These are phyloP conservation scores for Patella vulgata DNA, from an alignment of 1,140 invertebrate genomes.

Conservation along the genomic window DNA sequence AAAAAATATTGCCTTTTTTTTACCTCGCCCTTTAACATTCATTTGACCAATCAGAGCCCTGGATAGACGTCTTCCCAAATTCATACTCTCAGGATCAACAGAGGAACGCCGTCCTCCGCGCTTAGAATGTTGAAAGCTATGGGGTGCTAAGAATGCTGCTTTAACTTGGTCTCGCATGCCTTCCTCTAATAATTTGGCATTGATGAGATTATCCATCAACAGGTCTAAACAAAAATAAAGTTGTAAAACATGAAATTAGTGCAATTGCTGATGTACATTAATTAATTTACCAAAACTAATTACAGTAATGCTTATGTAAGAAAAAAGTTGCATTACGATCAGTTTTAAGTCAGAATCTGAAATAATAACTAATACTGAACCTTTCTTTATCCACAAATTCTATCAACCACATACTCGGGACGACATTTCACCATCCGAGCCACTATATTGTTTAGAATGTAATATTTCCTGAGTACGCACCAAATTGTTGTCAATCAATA, in stretches of 20 bases:
- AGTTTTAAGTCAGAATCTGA: too few species aligned
- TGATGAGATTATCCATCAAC: conserved; percentile 51
- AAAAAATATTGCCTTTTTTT: too few species aligned
- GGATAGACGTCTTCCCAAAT: conserved; percentile 32
- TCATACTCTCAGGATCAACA: conserved; percentile 28
- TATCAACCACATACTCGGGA: too few species aligned
- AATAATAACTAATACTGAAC: too few species aligned
- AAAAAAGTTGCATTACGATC: too few species aligned
- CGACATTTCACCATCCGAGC: too few species aligned
- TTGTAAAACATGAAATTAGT: conserved; percentile 5
- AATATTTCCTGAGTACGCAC: too few species aligned
- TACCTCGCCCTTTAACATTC: too few species aligned
- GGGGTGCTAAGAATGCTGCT: conserved; percentile 41
- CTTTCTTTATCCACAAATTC: too few species aligned
- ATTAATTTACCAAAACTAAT: not conserved
- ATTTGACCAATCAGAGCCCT: conserved; percentile 20
- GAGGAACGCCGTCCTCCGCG: conserved; percentile 19
- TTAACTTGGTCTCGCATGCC: conserved; percentile 40
- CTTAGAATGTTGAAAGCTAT: conserved; percentile 55
- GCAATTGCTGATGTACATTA: not conserved
- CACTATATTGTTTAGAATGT: too few species aligned
- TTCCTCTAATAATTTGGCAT: conserved; percentile 49
- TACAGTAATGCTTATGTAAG: not conserved
- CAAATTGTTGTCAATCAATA: too few species aligned
- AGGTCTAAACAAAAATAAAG: conserved; percentile 57